Percentiles rank a stretch among this genome's conserved stretches.
Conservation (phyloP, 1,140 invertebrate genomes). For the Saccostrea cuccullata region DNA sequence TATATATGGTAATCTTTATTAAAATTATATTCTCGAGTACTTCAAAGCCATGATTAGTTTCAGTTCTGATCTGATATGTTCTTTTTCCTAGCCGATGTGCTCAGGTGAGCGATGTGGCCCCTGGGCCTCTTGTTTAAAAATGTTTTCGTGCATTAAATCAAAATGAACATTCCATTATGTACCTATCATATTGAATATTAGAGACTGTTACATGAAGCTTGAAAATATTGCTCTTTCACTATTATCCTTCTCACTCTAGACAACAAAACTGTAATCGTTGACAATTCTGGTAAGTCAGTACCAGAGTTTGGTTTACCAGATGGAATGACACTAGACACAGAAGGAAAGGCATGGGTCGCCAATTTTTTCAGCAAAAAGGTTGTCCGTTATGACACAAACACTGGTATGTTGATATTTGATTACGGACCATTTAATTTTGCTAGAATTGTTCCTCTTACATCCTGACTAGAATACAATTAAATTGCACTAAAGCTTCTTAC, state of each 20-base stretch:
- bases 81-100: no score
- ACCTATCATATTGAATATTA: background rate
- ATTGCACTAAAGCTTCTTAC: no score
- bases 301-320: slow-evolving; percentile 67
- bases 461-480: no score
- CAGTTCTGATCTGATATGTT: no score
- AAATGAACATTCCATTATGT: no score
- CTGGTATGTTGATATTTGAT: slow-evolving; percentile 44
- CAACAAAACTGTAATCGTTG: background rate
- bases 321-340: slow-evolving; percentile 81
- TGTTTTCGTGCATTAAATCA: no score
- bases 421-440: no score
- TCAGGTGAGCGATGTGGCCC: background rate
- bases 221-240: slow-evolving; percentile 33
- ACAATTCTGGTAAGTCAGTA: background rate
- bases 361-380: slow-evolving; percentile 56
- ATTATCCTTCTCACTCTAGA: background rate
- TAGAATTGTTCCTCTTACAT: no score
- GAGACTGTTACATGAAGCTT: background rate
- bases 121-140: no score
- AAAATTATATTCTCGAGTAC: no score
- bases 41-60: no score
- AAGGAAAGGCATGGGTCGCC: slow-evolving; percentile 68
- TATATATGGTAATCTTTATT: no score
- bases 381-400: slow-evolving; percentile 54